phyloP scores from a whole-genome alignment of 2,797 vertebrate species.

The Poecilia velifera region DNA sequence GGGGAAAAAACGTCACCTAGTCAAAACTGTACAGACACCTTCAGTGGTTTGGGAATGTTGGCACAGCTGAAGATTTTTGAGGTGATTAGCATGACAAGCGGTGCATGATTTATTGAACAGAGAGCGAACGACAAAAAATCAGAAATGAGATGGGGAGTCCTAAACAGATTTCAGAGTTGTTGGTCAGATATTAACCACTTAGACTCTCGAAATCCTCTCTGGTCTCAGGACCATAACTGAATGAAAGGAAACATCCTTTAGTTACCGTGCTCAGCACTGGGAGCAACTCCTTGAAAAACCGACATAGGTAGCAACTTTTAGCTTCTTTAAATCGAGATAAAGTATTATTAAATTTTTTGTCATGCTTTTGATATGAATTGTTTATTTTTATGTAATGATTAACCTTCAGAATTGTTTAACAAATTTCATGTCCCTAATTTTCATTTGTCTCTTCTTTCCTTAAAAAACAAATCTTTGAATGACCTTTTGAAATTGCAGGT shows the following conservation, averaged over 20 bases:
- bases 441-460: not conserved
- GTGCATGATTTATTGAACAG: constrained; percentile 41
- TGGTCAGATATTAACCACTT: not conserved
- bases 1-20: not conserved
- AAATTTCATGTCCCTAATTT: not conserved
- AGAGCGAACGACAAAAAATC: constrained; percentile 8
- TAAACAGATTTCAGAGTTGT: not conserved
- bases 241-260: not conserved
- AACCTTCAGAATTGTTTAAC: not conserved
- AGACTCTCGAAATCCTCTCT: not conserved
- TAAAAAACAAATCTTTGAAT: not conserved
- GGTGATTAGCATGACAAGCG: constrained; percentile 47
- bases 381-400: not conserved
- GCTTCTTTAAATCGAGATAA: not conserved
- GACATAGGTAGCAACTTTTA: not conserved
- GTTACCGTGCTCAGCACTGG: not conserved
- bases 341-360: not conserved
- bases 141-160: constrained; percentile 18
- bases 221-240: not conserved
- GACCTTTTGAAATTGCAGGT: not conserved
- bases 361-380: not conserved
- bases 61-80: constrained; percentile 15
- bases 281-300: not conserved
- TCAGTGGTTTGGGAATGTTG: not conserved
- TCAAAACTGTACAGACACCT: constrained; percentile 20